Evolutionary conservation across 2,797 vertebrate genomes (phyloP).

Genomic region (Sebastes nivosus): DNA sequence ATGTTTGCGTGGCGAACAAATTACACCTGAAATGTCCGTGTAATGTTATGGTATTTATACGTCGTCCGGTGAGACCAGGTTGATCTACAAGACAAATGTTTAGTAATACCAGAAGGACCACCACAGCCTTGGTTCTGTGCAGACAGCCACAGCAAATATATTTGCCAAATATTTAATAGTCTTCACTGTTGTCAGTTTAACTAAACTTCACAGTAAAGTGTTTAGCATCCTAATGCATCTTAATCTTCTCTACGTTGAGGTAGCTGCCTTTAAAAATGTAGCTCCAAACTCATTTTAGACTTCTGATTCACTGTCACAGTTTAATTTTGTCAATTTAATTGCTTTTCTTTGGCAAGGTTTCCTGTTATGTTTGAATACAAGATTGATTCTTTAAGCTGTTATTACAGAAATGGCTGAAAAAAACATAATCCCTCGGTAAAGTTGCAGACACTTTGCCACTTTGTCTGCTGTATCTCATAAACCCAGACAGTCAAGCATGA

Average conservation of each 20-base stretch:
- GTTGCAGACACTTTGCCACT: constrained; percentile 29
- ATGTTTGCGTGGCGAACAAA: too few relatives aligned
- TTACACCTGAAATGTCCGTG: too few relatives aligned
- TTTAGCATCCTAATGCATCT: constrained; percentile 9
- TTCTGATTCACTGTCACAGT: constrained; percentile 10
- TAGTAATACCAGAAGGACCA: neutral
- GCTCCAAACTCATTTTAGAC: constrained; percentile 23
- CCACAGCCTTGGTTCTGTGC: neutral
- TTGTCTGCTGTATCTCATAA: constrained; percentile 28
- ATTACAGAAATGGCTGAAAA: constrained; percentile 16
- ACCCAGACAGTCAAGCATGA: constrained; percentile 9
- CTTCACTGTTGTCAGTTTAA: neutral
- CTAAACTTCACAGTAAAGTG: constrained; percentile 4
- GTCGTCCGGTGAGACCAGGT: too few relatives aligned
- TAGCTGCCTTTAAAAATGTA: neutral
- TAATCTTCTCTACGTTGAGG: constrained; percentile 16
- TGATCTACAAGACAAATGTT: neutral
- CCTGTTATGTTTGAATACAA: constrained; percentile 32
- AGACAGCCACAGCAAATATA: neutral
- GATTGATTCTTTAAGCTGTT: constrained; percentile 39
- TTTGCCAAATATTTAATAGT: constrained; percentile 2
- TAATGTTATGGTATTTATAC: too few relatives aligned
- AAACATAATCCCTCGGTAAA: constrained; percentile 28
- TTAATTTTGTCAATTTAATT: constrained; percentile 45
- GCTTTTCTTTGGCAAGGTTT: constrained; percentile 41